Conservation (phyloP, 2,888 invertebrate genomes). For the Xestobium rufovillosum region DNA sequence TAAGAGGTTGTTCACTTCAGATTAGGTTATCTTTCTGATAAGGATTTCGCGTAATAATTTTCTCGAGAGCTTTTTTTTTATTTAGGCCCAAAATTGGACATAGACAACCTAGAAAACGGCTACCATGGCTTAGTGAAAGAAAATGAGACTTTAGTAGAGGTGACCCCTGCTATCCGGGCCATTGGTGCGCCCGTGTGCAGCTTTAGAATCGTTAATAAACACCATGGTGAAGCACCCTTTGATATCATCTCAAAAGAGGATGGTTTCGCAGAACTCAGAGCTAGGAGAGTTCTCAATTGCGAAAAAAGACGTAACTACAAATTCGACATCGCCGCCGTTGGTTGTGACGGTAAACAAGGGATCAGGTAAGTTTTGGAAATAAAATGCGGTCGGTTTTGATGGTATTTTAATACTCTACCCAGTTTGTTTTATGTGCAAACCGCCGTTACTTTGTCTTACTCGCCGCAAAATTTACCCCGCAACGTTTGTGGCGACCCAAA, state of each 20-base stretch:
- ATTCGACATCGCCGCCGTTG: conserved; percentile 90
- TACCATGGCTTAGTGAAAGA: conserved; percentile 90
- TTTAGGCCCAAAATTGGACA: conserved; percentile 65
- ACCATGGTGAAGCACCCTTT: conserved; percentile 91
- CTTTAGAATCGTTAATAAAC: conserved; percentile 84
- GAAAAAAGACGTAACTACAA: conserved; percentile 92
- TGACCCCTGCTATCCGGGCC: conserved; percentile 84
- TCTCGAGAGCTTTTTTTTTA: conserved; percentile 33
- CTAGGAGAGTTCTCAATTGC: conserved; percentile 80
- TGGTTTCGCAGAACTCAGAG: conserved; percentile 76
- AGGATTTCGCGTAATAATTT: no score
- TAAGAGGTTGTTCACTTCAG: no score
- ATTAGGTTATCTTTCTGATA: no score
- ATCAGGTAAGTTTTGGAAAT: conserved; percentile 41
- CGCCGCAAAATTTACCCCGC: no score
- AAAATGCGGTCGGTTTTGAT: no score
- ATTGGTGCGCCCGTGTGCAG: conserved; percentile 70
- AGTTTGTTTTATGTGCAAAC: no score
- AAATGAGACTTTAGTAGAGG: conserved; percentile 87
- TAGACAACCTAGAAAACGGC: conserved; percentile 75
- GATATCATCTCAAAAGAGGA: conserved; percentile 43
- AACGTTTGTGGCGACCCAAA: no score
- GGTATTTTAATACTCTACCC: no score
- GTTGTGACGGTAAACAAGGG: conserved; percentile 74
- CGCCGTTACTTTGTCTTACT: no score